Evolutionary conservation across 2,113 vertebrate genomes (phyloP).

Genomic region (Epinephelus lanceolatus): DNA sequence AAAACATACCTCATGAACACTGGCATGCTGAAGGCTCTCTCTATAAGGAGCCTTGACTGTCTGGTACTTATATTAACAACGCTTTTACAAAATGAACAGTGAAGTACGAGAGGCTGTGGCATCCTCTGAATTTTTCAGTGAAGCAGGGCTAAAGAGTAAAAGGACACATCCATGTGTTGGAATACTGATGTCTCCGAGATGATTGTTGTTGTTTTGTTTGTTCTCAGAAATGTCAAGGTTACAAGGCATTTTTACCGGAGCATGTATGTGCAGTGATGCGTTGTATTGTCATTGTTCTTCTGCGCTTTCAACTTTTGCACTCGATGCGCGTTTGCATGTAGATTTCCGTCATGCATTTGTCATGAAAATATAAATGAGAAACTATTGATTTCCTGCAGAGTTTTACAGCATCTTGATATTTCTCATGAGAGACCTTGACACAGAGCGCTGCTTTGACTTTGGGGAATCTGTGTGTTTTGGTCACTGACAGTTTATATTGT

Average conservation of each 20-base stretch:
- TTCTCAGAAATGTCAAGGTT: conserved; percentile 5
- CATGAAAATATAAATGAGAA: not conserved
- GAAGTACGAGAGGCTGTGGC: not conserved
- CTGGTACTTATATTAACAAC: not conserved
- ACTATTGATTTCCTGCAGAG: not conserved
- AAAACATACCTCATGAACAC: not conserved
- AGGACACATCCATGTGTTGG: not conserved
- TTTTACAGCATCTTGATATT: conserved; percentile 17
- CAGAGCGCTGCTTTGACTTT: not conserved
- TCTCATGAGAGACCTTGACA: not conserved
- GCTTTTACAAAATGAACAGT: not conserved
- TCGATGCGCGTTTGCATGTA: not conserved
- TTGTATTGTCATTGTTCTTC: not conserved
- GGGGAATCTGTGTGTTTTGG: not conserved
- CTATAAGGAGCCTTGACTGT: not conserved
- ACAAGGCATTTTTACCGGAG: not conserved
- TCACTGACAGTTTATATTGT: not conserved
- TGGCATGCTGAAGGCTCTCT: not conserved
- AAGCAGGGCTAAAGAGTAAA: not conserved
- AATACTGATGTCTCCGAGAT: not conserved
- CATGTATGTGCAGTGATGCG: not conserved
- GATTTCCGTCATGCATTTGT: not conserved
- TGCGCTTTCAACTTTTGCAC: not conserved
- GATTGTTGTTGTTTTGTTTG: not conserved
- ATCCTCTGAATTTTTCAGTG: not conserved